Percentiles rank a stretch among this genome's conserved stretches.
Conservation (phyloP, 1,140 invertebrate genomes). For the Cylas formicarius region DNA sequence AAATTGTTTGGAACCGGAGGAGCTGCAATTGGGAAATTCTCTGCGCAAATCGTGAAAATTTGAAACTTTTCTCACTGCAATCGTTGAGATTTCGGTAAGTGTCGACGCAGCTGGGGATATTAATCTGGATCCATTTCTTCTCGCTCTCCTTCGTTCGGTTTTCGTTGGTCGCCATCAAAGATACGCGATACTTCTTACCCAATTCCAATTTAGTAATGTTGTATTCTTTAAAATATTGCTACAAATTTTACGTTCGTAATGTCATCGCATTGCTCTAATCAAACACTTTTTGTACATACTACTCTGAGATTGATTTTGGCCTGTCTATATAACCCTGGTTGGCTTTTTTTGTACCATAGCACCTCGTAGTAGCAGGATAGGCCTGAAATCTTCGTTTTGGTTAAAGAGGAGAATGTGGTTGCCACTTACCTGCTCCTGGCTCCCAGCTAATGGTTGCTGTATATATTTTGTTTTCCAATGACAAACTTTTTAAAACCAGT, state of each 20-base stretch:
- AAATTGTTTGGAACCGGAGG: neutral
- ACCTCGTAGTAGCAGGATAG: conserved; percentile 6
- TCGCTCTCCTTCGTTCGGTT: conserved; percentile 6
- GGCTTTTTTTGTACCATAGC: conserved; percentile 4
- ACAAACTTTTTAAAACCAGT: too few species aligned
- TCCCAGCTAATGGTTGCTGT: too few species aligned
- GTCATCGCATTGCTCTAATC: neutral
- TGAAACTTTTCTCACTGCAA: conserved; percentile 36
- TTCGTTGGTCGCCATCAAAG: conserved; percentile 1
- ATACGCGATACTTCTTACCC: conserved; percentile 12
- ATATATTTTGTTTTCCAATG: too few species aligned
- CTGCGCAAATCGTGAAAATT: neutral
- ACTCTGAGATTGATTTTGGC: neutral
- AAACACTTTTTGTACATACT: neutral
- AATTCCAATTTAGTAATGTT: conserved; percentile 10
- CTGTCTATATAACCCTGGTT: conserved; percentile 1
- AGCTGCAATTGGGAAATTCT: neutral
- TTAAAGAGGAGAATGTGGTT: too few species aligned
- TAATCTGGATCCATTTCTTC: conserved; percentile 11
- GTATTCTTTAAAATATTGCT: conserved; percentile 7
- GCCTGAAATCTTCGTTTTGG: too few species aligned
- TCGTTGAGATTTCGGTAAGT: conserved; percentile 34
- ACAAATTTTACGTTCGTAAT: conserved; percentile 4
- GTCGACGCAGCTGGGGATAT: conserved; percentile 36
- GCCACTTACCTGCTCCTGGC: too few species aligned